phyloP scores from a whole-genome alignment of 2,113 vertebrate species.

The Aphelocoma coerulescens region DNA sequence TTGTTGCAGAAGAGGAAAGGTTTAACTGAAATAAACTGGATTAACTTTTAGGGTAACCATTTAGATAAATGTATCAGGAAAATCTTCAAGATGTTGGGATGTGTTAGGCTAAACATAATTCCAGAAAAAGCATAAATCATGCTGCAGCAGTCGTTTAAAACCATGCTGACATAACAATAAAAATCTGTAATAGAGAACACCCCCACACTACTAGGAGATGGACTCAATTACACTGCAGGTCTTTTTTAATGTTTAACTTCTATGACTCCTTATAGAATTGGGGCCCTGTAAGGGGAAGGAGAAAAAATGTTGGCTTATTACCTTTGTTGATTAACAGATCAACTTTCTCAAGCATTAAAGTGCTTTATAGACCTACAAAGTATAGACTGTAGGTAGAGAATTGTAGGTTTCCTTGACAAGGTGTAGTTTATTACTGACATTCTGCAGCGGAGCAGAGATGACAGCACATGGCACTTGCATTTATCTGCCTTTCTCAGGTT shows the following conservation, averaged over 20 bases:
- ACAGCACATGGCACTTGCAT: neutral
- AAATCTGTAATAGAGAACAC: neutral
- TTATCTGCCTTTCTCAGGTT: neutral
- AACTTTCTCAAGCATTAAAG: neutral
- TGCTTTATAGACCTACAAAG: neutral
- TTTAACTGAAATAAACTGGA: neutral
- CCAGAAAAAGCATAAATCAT: neutral
- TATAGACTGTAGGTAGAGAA: neutral
- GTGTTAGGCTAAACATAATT: neutral
- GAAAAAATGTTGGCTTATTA: neutral
- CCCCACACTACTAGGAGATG: neutral
- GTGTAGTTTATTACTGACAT: neutral
- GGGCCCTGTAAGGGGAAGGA: neutral
- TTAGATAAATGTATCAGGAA: neutral
- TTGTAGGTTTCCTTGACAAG: neutral
- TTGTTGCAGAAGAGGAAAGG: neutral
- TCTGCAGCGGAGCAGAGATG: neutral
- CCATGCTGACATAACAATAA: neutral
- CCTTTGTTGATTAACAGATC: neutral
- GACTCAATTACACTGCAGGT: neutral
- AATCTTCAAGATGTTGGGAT: neutral
- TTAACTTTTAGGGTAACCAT: neutral
- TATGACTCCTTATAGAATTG: neutral
- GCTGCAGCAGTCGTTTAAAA: neutral
- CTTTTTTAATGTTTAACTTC: conserved; percentile 24